Percentiles rank a stretch among this genome's conserved stretches.
phyloP scores from a whole-genome alignment of 2,888 invertebrate species.

The Spodoptera picta region DNA sequence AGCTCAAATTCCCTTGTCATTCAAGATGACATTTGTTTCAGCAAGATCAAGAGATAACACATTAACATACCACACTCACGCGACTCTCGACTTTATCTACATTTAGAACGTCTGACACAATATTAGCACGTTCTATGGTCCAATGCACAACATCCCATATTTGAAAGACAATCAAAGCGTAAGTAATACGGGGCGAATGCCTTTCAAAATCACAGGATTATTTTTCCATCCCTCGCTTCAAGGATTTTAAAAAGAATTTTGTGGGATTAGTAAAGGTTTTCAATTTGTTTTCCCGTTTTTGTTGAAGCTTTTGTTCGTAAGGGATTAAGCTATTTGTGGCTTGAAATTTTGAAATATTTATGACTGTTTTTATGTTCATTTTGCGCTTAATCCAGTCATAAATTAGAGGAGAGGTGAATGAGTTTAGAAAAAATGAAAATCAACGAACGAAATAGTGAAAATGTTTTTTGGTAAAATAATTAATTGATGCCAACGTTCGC shows the following conservation, averaged over 20 bases:
- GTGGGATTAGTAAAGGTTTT: too few species aligned
- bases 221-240: background rate
- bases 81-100: background rate
- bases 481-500: too few species aligned
- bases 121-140: constrained; percentile 8
- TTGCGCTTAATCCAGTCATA: too few species aligned
- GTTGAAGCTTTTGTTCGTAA: too few species aligned
- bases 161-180: constrained; percentile 7
- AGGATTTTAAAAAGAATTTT: background rate
- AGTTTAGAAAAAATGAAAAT: too few species aligned
- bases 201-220: constrained; percentile 13
- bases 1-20: background rate
- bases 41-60: constrained; percentile 13
- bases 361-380: too few species aligned
- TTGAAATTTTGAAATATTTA: too few species aligned
- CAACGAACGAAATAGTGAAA: too few species aligned
- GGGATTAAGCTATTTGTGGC: too few species aligned
- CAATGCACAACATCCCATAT: constrained; percentile 14
- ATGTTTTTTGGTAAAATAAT: too few species aligned
- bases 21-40: constrained; percentile 1
- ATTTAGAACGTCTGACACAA: background rate
- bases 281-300: too few species aligned
- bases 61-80: constrained; percentile 3
- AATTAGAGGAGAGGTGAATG: too few species aligned
- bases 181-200: constrained; percentile 2